Conservation (phyloP, 1,140 invertebrate genomes). For the Temnothorax curvispinosus region DNA sequence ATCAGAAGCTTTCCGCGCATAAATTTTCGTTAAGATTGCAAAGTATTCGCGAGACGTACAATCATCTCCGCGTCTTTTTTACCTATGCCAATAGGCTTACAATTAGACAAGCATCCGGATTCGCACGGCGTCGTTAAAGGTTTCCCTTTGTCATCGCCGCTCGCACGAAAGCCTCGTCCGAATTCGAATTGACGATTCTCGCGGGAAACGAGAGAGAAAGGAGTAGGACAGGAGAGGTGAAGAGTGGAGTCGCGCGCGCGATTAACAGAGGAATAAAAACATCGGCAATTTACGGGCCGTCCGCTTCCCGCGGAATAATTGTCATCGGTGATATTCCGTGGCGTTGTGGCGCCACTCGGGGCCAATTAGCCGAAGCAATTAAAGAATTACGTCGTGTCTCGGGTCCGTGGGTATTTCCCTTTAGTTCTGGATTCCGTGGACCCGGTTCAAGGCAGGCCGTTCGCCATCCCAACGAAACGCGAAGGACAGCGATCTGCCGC, state of each 20-base stretch:
- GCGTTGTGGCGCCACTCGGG: conserved; percentile 81
- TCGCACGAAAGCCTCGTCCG: background rate
- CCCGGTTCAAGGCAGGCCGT: conserved; percentile 63
- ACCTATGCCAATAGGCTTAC: background rate
- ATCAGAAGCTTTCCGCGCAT: background rate
- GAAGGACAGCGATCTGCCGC: conserved; percentile 12
- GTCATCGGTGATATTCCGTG: conserved; percentile 75
- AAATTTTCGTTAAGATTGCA: conserved; percentile 16
- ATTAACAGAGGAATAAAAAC: conserved; percentile 72
- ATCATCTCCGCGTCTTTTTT: background rate
- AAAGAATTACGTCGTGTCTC: conserved; percentile 82
- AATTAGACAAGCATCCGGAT: background rate
- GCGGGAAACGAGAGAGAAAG: background rate
- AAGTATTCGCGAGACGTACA: background rate
- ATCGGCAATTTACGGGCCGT: conserved; percentile 76
- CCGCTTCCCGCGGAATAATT: conserved; percentile 75
- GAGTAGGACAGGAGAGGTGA: background rate
- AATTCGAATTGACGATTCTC: conserved; percentile 1
- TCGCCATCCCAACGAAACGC: background rate
- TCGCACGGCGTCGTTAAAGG: background rate
- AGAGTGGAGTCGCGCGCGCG: conserved; percentile 29
- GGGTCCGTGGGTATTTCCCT: conserved; percentile 16
- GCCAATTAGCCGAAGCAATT: conserved; percentile 84
- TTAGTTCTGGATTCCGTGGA: conserved; percentile 56
- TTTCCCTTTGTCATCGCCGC: background rate